Percentiles rank a stretch among this genome's conserved stretches.
phyloP scores from a whole-genome alignment of 1,140 invertebrate genomes.

The Cecropterus lyciades region DNA sequence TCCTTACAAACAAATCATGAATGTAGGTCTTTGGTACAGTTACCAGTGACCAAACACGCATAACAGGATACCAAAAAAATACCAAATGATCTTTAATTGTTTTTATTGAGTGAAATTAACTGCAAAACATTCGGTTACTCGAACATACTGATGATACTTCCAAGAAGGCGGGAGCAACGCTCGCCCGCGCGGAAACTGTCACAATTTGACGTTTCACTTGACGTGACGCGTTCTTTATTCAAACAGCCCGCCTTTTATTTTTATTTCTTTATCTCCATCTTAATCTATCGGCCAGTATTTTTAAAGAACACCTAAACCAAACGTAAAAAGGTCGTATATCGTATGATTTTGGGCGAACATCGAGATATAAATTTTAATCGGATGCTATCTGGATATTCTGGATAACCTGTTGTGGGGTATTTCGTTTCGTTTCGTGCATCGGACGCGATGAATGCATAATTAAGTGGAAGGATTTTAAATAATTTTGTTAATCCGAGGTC shows the following conservation, averaged over 20 bases:
- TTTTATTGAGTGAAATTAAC: conserved; percentile 53
- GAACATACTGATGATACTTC: conserved; percentile 65
- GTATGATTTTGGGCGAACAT: conserved; percentile 43
- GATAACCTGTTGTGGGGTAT: conserved; percentile 76
- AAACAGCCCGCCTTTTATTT: conserved; percentile 78
- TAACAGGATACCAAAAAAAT: conserved; percentile 19
- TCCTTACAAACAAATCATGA: neutral
- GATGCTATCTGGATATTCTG: conserved; percentile 55
- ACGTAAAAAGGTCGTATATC: conserved; percentile 62
- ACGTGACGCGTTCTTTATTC: conserved; percentile 76
- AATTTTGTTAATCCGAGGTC: conserved; percentile 63
- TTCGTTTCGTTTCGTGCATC: conserved; percentile 71
- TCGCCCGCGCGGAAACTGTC: conserved; percentile 80
- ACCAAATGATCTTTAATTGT: conserved; percentile 43
- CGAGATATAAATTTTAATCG: conserved; percentile 71
- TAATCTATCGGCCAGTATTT: conserved; percentile 61
- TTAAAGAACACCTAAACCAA: conserved; percentile 56
- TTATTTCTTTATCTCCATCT: conserved; percentile 69
- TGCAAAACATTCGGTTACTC: conserved; percentile 57
- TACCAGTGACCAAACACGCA: conserved; percentile 4
- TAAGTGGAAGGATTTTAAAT: conserved; percentile 78
- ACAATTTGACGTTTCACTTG: conserved; percentile 81
- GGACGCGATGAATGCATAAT: conserved; percentile 80
- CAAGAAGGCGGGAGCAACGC: conserved; percentile 68
- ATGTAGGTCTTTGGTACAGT: conserved; percentile 9